A percentile compares a stretch with the other conserved stretches of the same genome.
These are phyloP conservation scores for Acromyrmex heyeri DNA, from an alignment of 1,140 invertebrate genomes.

Conservation along the genomic window DNA sequence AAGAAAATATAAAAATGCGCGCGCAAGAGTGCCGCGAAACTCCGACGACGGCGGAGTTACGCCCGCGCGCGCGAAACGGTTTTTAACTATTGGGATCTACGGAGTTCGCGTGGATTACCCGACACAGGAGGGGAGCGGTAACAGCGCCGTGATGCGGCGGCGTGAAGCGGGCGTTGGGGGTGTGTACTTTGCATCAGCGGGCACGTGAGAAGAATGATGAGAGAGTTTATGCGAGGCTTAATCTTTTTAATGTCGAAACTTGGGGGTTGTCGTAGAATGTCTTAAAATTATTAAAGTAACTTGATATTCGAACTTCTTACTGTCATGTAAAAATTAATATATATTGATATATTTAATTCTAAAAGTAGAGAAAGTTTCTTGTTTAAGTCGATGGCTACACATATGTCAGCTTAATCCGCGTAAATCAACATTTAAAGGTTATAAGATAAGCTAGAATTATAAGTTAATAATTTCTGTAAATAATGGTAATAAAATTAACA, in stretches of 20 bases:
- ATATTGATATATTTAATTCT: slow-evolving; percentile 35
- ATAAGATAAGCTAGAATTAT: not conserved
- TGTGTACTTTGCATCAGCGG: slow-evolving; percentile 66
- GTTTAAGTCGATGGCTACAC: not conserved
- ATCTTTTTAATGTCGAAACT: slow-evolving; percentile 62
- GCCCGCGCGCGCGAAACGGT: slow-evolving; percentile 49
- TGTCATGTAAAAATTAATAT: slow-evolving; percentile 14
- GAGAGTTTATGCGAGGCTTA: slow-evolving; percentile 62
- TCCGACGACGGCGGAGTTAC: slow-evolving; percentile 47
- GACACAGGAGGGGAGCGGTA: not conserved
- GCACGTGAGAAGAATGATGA: slow-evolving; percentile 71
- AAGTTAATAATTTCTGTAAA: not conserved
- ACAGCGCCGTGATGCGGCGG: slow-evolving; percentile 4
- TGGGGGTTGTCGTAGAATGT: slow-evolving; percentile 19
- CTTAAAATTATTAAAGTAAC: slow-evolving; percentile 48
- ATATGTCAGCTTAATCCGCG: not conserved
- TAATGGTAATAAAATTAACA: not conserved
- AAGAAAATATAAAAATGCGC: slow-evolving; percentile 36
- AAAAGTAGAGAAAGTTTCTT: not conserved
- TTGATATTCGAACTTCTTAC: slow-evolving; percentile 30
- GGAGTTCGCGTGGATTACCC: slow-evolving; percentile 62
- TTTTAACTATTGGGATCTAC: slow-evolving; percentile 70
- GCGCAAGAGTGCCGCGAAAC: slow-evolving; percentile 18
- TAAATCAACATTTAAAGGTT: not conserved
- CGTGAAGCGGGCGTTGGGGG: slow-evolving; percentile 41